phyloP scores from a whole-genome alignment of 2,888 invertebrate genomes.

The Tetropium fuscum region DNA sequence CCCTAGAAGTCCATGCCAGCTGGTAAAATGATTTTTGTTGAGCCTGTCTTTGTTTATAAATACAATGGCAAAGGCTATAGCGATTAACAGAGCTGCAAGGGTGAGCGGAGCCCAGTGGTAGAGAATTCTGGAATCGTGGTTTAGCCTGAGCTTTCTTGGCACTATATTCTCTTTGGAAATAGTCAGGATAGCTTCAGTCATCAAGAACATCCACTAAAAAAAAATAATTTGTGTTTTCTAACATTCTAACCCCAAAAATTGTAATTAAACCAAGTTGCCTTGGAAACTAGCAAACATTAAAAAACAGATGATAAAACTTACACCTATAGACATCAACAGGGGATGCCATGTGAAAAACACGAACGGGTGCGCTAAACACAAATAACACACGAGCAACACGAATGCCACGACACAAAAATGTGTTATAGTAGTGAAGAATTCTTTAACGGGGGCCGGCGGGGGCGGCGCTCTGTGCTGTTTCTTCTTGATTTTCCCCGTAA shows the following conservation, averaged over 20 bases:
- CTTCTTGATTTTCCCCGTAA: constrained; percentile 22
- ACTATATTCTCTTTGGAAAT: constrained; percentile 58
- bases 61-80: constrained; percentile 55
- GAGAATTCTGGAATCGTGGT: constrained; percentile 49
- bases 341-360: constrained; percentile 56
- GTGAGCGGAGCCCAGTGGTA: constrained; percentile 58
- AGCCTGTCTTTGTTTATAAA: constrained; percentile 54
- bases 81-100: constrained; percentile 48
- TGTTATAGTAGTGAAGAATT: constrained; percentile 46
- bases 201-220: constrained; percentile 62
- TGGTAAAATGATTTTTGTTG: constrained; percentile 58
- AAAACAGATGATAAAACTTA: constrained; percentile 48
- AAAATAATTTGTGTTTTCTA: constrained; percentile 24
- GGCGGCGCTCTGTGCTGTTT: constrained; percentile 18
- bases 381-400: constrained; percentile 45
- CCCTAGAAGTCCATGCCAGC: constrained; percentile 60
- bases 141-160: constrained; percentile 45
- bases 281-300: background rate
- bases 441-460: constrained; percentile 32
- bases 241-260: constrained; percentile 8
- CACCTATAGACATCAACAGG: constrained; percentile 50
- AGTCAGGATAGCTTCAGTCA: constrained; percentile 59
- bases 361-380: constrained; percentile 48
- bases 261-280: background rate
- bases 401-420: constrained; percentile 47